Evolutionary conservation across 2,113 vertebrate genomes (phyloP).

Genomic region (Melanotaenia duboulayi): DNA sequence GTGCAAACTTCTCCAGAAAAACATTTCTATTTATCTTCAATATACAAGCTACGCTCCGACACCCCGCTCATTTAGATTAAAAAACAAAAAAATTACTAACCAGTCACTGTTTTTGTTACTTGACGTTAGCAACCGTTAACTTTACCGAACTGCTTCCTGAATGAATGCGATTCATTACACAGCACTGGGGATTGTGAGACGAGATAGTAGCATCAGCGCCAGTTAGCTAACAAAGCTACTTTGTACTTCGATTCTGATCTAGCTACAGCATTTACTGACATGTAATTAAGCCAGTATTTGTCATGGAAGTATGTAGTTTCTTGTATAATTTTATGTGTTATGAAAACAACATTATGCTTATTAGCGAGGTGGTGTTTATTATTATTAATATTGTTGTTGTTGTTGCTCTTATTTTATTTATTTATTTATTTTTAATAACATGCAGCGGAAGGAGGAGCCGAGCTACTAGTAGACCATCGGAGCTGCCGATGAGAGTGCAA

Average conservation of each 20-base stretch:
- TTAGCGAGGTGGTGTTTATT: not conserved
- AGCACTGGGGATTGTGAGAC: too few relatives aligned
- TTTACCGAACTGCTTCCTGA: not conserved
- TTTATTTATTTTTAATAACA: too few relatives aligned
- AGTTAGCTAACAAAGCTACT: not conserved
- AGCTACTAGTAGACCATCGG: conserved; percentile 81
- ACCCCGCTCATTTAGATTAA: not conserved
- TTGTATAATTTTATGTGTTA: not conserved
- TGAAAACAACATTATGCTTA: not conserved
- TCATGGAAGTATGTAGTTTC: too few relatives aligned
- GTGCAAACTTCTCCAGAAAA: conserved; percentile 11
- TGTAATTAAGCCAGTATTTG: not conserved
- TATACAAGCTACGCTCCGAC: not conserved
- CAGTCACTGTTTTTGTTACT: not conserved
- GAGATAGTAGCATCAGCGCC: not conserved
- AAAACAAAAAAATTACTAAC: not conserved
- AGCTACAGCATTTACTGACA: not conserved
- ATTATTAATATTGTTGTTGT: too few relatives aligned
- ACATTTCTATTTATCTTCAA: not conserved
- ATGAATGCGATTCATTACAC: too few relatives aligned
- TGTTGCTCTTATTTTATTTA: too few relatives aligned
- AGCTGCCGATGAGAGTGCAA: conserved; percentile 88
- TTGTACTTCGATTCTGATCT: not conserved
- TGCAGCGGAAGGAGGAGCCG: conserved; percentile 79
- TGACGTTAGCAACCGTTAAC: not conserved